phyloP scores from a whole-genome alignment of 2,888 invertebrate species.

The Schrankia costaestrigalis region DNA sequence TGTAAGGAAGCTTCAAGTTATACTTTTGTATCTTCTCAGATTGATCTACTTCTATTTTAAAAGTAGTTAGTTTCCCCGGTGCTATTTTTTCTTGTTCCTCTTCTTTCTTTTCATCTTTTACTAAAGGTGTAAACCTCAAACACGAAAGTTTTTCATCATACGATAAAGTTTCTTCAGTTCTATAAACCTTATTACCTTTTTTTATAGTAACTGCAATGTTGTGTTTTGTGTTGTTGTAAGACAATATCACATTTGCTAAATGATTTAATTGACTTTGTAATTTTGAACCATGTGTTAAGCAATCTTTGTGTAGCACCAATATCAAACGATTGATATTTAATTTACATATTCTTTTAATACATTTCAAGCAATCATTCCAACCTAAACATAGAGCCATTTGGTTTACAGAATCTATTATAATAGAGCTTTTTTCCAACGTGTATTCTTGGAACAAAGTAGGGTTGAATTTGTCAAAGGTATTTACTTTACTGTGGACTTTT shows the following conservation, averaged over 20 bases:
- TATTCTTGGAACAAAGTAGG: conserved; percentile 33
- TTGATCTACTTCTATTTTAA: conserved; percentile 83
- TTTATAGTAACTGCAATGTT: conserved; percentile 64
- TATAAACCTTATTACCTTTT: conserved; percentile 77
- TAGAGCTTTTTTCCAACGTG: conserved; percentile 39
- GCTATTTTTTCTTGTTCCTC: conserved; percentile 58
- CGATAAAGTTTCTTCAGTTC: conserved; percentile 60
- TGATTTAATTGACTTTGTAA: conserved; percentile 68
- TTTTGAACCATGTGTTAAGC: conserved; percentile 61
- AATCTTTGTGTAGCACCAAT: conserved; percentile 72
- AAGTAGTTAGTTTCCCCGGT: conserved; percentile 78
- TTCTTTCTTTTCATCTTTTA: conserved; percentile 45
- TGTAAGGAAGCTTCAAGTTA: conserved; percentile 82
- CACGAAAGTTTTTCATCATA: conserved; percentile 53
- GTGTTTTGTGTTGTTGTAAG: conserved; percentile 43
- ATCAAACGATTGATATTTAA: conserved; percentile 52
- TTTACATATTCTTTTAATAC: conserved; percentile 40
- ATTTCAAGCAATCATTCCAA: conserved; percentile 57
- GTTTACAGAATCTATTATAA: conserved; percentile 67
- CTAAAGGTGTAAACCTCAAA: conserved; percentile 46
- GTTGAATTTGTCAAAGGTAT: conserved; percentile 45
- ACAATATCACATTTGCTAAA: conserved; percentile 60
- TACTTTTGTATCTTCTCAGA: conserved; percentile 81
- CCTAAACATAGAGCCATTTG: conserved; percentile 63
- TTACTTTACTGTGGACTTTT: conserved; percentile 34